These are phyloP conservation scores for Prenolepis imparis DNA, from an alignment of 2,888 invertebrate genomes.

Conservation along the genomic window DNA sequence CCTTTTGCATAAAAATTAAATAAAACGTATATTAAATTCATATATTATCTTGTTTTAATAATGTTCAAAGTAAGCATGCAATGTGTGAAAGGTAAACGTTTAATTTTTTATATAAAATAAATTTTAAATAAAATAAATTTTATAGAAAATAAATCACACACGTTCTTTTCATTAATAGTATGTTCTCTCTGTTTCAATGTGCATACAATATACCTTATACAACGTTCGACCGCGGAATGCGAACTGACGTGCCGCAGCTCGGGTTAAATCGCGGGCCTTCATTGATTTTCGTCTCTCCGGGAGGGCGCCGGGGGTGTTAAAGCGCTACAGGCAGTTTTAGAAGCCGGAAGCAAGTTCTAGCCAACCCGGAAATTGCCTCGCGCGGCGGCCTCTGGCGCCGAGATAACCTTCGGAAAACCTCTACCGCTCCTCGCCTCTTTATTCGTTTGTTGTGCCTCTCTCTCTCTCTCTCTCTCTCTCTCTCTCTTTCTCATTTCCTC, in stretches of 20 bases:
- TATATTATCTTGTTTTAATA: not conserved
- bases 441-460: not conserved
- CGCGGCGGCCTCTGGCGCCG: constrained; percentile 50
- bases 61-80: not conserved
- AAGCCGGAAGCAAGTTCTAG: constrained; percentile 64
- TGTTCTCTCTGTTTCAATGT: not conserved
- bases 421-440: not conserved
- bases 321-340: constrained; percentile 61
- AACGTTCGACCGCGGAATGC: constrained; percentile 35
- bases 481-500: not conserved
- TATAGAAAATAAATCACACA: not conserved
- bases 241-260: constrained; percentile 43
- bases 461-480: not conserved
- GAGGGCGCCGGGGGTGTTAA: constrained; percentile 45
- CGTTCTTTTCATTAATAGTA: not conserved
- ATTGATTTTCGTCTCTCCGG: constrained; percentile 54
- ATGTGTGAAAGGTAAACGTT: not conserved
- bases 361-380: constrained; percentile 63
- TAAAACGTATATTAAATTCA: not conserved
- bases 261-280: constrained; percentile 53
- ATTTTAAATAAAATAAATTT: too few species aligned
- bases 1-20: not conserved
- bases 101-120: not conserved
- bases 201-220: not conserved
- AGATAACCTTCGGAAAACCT: constrained; percentile 59